A percentile compares a stretch with the other conserved stretches of the same genome.
phyloP scores from a whole-genome alignment of 1,140 invertebrate genomes.

The Platorchestia sp. region DNA sequence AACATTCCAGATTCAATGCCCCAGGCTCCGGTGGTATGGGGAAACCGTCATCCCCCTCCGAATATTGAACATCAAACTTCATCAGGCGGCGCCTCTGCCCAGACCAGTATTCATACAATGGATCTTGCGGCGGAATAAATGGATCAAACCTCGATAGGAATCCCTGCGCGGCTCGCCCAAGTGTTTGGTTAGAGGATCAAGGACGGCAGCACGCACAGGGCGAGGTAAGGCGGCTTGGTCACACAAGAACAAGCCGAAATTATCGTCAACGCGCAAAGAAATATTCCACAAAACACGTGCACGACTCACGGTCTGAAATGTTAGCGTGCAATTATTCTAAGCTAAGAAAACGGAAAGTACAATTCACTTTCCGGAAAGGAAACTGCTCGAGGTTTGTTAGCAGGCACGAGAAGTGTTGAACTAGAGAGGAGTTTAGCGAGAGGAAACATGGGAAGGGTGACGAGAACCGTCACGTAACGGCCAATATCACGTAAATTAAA shows the following conservation, averaged over 20 bases:
- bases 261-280: too few relatives aligned
- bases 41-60: neutral
- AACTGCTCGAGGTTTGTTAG: neutral
- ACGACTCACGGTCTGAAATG: too few relatives aligned
- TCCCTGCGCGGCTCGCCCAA: neutral
- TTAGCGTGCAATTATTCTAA: too few relatives aligned
- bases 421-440: too few relatives aligned
- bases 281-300: neutral
- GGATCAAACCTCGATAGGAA: constrained; percentile 29
- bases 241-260: neutral
- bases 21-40: neutral
- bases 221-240: neutral
- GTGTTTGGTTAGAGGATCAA: constrained; percentile 1
- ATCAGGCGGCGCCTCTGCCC: neutral
- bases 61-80: neutral
- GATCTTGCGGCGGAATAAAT: constrained; percentile 15
- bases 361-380: neutral
- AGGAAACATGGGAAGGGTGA: too few relatives aligned
- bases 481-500: too few relatives aligned
- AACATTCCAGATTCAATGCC: neutral
- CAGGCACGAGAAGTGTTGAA: neutral
- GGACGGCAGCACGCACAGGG: neutral
- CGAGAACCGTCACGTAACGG: too few relatives aligned
- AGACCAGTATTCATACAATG: neutral
- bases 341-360: too few relatives aligned